phyloP scores from a whole-genome alignment of 2,888 invertebrate species.

The Eupithecia insigniata region DNA sequence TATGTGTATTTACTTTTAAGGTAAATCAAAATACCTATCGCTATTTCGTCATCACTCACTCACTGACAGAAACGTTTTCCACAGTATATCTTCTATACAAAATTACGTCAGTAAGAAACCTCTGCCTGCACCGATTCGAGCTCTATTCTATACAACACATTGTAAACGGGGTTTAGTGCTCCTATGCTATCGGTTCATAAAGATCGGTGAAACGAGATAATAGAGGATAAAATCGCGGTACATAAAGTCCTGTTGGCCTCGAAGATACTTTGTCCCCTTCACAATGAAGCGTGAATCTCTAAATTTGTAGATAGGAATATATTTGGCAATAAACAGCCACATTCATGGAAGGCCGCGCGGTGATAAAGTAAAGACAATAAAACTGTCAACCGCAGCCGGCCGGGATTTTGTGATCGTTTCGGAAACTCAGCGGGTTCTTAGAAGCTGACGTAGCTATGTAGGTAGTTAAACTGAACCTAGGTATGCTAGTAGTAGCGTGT shows the following conservation, averaged over 20 bases:
- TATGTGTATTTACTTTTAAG: too few species aligned
- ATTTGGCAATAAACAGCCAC: conserved; percentile 46
- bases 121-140: background rate
- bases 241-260: conserved; percentile 22
- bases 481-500: too few species aligned
- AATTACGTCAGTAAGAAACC: background rate
- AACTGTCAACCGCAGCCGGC: conserved; percentile 52
- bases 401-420: conserved; percentile 30
- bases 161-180: conserved; percentile 6
- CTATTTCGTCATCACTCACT: too few species aligned
- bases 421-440: conserved; percentile 7
- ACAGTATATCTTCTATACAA: background rate
- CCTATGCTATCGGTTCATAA: conserved; percentile 14
- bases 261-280: conserved; percentile 30
- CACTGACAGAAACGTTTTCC: background rate
- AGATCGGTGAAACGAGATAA: conserved; percentile 24
- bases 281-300: conserved; percentile 37
- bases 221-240: conserved; percentile 23
- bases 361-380: conserved; percentile 51
- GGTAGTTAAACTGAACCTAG: background rate
- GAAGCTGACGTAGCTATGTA: background rate
- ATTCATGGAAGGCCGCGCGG: conserved; percentile 36
- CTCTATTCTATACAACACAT: conserved; percentile 4
- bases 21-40: too few species aligned
- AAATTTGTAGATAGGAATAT: conserved; percentile 39